A percentile compares a stretch with the other conserved stretches of the same genome.
phyloP scores from a whole-genome alignment of 2,888 invertebrate genomes.

The Pseudococcus jackbeardsleyi region DNA sequence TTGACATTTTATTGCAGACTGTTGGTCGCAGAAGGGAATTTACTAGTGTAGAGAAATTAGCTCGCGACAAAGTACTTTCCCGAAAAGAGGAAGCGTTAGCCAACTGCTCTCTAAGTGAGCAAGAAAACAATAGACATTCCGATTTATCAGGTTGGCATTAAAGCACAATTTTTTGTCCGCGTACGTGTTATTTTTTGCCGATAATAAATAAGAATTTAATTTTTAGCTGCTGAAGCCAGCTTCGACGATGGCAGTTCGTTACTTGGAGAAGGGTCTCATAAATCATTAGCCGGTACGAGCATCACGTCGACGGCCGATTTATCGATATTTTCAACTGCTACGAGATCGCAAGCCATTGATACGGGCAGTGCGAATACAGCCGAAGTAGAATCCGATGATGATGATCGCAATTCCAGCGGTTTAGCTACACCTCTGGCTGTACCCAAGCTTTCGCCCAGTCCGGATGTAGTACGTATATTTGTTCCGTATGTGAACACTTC shows the following conservation, averaged over 20 bases:
- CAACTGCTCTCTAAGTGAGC: constrained; percentile 66
- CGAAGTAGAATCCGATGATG: constrained; percentile 74
- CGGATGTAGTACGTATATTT: constrained; percentile 84
- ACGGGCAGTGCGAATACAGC: constrained; percentile 81
- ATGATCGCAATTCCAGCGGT: constrained; percentile 74
- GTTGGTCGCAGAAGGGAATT: constrained; percentile 84
- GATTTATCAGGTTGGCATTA: constrained; percentile 54
- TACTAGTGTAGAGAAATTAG: constrained; percentile 83
- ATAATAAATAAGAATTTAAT: constrained; percentile 70
- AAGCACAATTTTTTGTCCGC: neutral
- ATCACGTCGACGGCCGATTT: constrained; percentile 87
- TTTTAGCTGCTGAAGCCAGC: constrained; percentile 77
- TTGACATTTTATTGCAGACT: constrained; percentile 70
- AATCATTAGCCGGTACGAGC: constrained; percentile 86
- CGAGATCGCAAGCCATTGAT: constrained; percentile 80
- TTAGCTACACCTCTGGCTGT: constrained; percentile 71
- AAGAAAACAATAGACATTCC: constrained; percentile 58
- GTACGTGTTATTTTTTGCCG: constrained; percentile 67
- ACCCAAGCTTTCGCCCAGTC: constrained; percentile 70
- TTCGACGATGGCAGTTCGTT: constrained; percentile 80
- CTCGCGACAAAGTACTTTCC: constrained; percentile 81
- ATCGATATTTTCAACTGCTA: constrained; percentile 82
- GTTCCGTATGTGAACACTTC: constrained; percentile 77
- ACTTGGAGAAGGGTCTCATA: constrained; percentile 79
- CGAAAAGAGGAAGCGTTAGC: constrained; percentile 71